These are phyloP conservation scores for Potorous gilbertii DNA, from an alignment of 2,797 vertebrate species.

Conservation along the genomic window DNA sequence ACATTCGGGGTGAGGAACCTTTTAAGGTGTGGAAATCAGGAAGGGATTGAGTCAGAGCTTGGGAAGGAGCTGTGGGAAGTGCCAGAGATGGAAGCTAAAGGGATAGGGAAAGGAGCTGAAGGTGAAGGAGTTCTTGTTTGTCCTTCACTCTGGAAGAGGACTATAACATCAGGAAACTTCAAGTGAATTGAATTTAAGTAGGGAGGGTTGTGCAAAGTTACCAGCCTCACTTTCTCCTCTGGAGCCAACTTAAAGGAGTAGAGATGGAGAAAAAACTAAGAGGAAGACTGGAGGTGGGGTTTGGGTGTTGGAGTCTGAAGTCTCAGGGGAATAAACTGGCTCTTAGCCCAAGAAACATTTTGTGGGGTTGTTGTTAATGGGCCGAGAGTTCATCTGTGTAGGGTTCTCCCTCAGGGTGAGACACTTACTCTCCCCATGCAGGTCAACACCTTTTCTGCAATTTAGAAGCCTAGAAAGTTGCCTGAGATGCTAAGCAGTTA, in stretches of 20 bases:
- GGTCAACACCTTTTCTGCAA: not conserved
- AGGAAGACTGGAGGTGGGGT: not conserved
- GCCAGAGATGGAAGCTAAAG: not conserved
- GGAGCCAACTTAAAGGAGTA: not conserved
- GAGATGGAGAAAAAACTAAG: not conserved
- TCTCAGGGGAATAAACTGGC: not conserved
- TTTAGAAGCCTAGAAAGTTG: not conserved
- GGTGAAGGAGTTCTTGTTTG: not conserved
- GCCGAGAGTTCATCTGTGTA: not conserved
- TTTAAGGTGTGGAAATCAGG: not conserved
- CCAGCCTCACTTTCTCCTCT: too few species aligned
- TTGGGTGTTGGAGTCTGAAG: not conserved
- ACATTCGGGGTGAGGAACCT: slow-evolving; percentile 90
- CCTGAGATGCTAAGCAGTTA: not conserved
- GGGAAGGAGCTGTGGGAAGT: not conserved
- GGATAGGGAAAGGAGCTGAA: not conserved
- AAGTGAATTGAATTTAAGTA: too few species aligned
- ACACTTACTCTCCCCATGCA: not conserved
- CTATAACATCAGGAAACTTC: too few species aligned
- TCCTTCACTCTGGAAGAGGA: too few species aligned
- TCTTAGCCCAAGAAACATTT: not conserved
- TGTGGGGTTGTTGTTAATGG: not conserved
- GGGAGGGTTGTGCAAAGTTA: too few species aligned
- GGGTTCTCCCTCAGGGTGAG: not conserved
- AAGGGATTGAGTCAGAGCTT: not conserved